Base-by-base conservation (phyloP, 2,113 vertebrate genomes). In the Anhinga rufa region DNA sequence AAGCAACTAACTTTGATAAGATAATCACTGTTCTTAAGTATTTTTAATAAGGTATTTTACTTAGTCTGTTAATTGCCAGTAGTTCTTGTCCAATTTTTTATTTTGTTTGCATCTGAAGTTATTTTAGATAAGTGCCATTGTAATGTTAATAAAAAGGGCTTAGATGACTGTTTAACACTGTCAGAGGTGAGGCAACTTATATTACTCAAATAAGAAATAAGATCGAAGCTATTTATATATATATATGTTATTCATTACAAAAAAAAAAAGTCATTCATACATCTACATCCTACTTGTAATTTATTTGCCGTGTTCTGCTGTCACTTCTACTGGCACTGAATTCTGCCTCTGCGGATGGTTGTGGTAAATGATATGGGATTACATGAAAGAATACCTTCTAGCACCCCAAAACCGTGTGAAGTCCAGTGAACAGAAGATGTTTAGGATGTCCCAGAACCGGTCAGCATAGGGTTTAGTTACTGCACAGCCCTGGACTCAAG, bases 301-400 rank as follows among this genome's bases (percentile, higher is more conserved):
- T 62, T 58, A 26, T 82, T 62, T 86, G 18, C 25, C 4, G 0
- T 10, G 2, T 69, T 64, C 10, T 62, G 7, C 65, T 36, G 1
- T 34, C 4, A 1, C 36, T 82, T 57, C 31, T 91, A 4, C 60
- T 36, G 13, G 17, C 22, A 18, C 9, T 57, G 81, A 42, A 17
- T 48, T 79, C 34, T 80, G 29, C 20, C 71, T 26, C 32, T 0
- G 0, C 7, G 14, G 10, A 2, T 52, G 46, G 8, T 17, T 61
- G 25, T 57, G 34, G 32, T 22, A 61, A 34, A 36, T 1, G 7
- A 32, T 11, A 28, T 4, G 32, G 26, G 9, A 20, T 65, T 40
- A 4, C 7, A 19, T 1, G 4, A 48, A 36, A 49, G 60, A 20
- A 14, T 31, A 42, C 36, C 19, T 60, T 28, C 36, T 36, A 38